A percentile compares a stretch with the other conserved stretches of the same genome.
These are phyloP conservation scores for Coturnix japonica DNA, from an alignment of 2,113 vertebrate species.

Conservation along the genomic window DNA sequence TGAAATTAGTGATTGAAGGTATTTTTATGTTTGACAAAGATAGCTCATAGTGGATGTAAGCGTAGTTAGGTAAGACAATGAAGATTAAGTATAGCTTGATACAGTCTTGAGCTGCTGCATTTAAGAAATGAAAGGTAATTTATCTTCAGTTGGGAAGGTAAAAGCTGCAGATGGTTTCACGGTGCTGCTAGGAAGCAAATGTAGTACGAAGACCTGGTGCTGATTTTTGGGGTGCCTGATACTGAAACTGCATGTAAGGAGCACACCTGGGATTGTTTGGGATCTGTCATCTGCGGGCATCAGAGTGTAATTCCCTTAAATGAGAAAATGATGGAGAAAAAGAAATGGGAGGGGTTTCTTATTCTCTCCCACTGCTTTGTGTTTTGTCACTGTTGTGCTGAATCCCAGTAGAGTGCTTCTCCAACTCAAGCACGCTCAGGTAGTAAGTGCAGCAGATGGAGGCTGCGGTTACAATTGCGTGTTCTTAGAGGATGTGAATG, in stretches of 20 bases:
- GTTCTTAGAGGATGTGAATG: not conserved
- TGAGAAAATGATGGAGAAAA: not conserved
- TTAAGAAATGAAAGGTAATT: not conserved
- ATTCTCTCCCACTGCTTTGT: not conserved
- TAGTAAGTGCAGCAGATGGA: not conserved
- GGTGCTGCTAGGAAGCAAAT: not conserved
- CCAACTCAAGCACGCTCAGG: not conserved
- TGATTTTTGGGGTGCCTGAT: not conserved
- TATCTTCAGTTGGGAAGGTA: not conserved
- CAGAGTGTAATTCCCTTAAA: not conserved
- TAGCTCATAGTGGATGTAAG: not conserved
- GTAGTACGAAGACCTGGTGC: not conserved
- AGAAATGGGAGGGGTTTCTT: not conserved
- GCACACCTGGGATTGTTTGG: not conserved
- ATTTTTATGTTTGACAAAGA: not conserved
- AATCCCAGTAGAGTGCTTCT: not conserved
- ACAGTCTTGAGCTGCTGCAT: accelerated
- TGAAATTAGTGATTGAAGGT: not conserved
- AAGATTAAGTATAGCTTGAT: not conserved
- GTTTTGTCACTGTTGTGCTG: not conserved
- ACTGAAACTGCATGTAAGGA: not conserved
- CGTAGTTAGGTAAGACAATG: not conserved
- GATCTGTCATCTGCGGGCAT: not conserved
- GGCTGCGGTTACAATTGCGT: not conserved
- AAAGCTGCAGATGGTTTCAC: not conserved